These are phyloP conservation scores for Leucopsar rothschildi DNA, from an alignment of 2,113 vertebrate genomes.

Conservation along the genomic window DNA sequence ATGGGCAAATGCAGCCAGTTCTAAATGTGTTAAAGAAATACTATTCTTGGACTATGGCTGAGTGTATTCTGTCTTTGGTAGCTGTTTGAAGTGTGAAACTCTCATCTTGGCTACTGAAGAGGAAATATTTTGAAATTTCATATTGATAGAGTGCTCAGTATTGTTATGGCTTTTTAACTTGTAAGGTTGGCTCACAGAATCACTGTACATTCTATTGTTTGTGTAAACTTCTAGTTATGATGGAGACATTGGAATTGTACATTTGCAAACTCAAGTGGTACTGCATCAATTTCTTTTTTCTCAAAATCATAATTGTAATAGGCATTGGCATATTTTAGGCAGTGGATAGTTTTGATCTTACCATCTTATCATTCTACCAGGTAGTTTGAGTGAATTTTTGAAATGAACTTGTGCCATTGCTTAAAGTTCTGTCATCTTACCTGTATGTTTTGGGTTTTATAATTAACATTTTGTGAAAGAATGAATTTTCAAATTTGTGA, in stretches of 20 bases:
- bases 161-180: neutral
- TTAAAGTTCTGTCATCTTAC: neutral
- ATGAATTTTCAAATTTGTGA: neutral
- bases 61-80: neutral
- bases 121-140: neutral
- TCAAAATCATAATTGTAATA: neutral
- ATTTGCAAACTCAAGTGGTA: neutral
- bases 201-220: neutral
- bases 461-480: neutral
- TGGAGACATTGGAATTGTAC: neutral
- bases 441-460: accelerated
- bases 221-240: neutral
- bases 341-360: neutral
- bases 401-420: neutral
- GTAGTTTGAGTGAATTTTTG: neutral
- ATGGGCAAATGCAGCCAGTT: neutral
- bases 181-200: neutral
- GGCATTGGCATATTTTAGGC: neutral
- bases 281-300: neutral
- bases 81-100: neutral
- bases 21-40: neutral
- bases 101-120: neutral
- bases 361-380: neutral
- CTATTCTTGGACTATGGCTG: neutral
- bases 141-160: neutral